Evolutionary conservation across 2,888 invertebrate genomes (phyloP).

Genomic region (Cyaniris semiargus): DNA sequence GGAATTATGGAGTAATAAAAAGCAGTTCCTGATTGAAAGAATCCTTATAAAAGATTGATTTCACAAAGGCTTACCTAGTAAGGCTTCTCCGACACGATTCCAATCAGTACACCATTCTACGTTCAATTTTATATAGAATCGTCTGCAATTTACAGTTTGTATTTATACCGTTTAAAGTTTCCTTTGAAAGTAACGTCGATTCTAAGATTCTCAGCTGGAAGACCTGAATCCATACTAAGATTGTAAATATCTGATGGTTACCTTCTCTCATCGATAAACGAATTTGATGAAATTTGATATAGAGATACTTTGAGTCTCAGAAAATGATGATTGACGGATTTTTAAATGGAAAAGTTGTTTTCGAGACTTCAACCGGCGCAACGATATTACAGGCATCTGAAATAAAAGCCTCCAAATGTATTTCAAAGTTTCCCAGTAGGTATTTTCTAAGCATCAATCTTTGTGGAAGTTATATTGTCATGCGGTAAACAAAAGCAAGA

Average conservation of each 20-base stretch:
- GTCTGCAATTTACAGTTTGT: conserved; percentile 14
- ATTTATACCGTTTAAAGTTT: not conserved
- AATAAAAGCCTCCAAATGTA: not conserved
- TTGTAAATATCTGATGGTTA: too few species aligned
- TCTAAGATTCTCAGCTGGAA: not conserved
- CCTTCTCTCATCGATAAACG: too few species aligned
- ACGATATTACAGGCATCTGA: too few species aligned
- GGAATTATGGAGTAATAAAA: conserved; percentile 43
- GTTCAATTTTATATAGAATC: conserved; percentile 34
- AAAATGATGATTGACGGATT: not conserved
- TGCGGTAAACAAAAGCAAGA: conserved; percentile 34
- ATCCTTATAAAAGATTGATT: conserved; percentile 59
- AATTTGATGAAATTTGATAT: too few species aligned
- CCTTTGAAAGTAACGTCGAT: not conserved
- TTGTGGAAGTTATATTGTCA: not conserved
- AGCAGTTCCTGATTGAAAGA: conserved; percentile 50
- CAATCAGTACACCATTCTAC: conserved; percentile 36
- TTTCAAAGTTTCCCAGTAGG: not conserved
- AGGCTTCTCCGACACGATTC: conserved; percentile 52
- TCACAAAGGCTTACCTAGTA: conserved; percentile 51
- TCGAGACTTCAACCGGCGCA: too few species aligned
- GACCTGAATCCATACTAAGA: not conserved
- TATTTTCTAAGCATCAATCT: not conserved
- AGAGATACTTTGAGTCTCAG: not conserved
- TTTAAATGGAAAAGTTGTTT: too few species aligned